These are phyloP conservation scores for Ennomos fuscantarius DNA, from an alignment of 2,888 invertebrate species.

Conservation along the genomic window DNA sequence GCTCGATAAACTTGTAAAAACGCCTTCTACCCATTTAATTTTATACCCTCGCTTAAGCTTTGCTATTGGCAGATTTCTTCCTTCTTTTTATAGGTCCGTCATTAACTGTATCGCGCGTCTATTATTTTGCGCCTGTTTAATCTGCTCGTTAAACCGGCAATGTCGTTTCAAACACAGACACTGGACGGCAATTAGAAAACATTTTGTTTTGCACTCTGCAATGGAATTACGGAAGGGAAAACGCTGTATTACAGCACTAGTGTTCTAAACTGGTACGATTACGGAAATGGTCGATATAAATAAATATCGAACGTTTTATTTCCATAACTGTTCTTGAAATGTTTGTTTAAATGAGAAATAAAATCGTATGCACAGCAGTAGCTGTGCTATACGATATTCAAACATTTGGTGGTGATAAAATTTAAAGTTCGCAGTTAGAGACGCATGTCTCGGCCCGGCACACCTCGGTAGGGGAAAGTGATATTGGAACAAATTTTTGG, in stretches of 20 bases:
- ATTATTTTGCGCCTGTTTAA: conserved; percentile 70
- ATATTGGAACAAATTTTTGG: conserved; percentile 75
- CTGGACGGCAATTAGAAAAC: conserved; percentile 42
- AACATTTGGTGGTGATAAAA: conserved; percentile 45
- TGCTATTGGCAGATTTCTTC: conserved; percentile 82
- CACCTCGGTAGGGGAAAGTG: conserved; percentile 57
- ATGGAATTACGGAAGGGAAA: conserved; percentile 24
- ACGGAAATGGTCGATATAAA: conserved; percentile 12
- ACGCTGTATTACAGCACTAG: conserved; percentile 16
- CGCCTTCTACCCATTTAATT: conserved; percentile 84
- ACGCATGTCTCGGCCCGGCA: conserved; percentile 46
- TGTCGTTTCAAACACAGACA: conserved; percentile 52
- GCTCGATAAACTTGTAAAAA: conserved; percentile 85
- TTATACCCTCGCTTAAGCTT: conserved; percentile 81
- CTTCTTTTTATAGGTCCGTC: conserved; percentile 72
- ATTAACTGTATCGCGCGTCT: conserved; percentile 75
- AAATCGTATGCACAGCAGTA: conserved; percentile 4
- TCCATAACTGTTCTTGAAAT: conserved; percentile 18
- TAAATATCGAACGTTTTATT: conserved; percentile 22
- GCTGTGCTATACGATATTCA: conserved; percentile 19
- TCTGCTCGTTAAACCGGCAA: conserved; percentile 57
- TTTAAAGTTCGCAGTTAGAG: conserved; percentile 56
- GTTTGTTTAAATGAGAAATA: conserved; percentile 21
- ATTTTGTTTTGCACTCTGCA: conserved; percentile 35
- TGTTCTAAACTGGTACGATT: conserved; percentile 12